These are phyloP conservation scores for Gonatopus flavifemur DNA, from an alignment of 1,140 invertebrate genomes.

Conservation along the genomic window DNA sequence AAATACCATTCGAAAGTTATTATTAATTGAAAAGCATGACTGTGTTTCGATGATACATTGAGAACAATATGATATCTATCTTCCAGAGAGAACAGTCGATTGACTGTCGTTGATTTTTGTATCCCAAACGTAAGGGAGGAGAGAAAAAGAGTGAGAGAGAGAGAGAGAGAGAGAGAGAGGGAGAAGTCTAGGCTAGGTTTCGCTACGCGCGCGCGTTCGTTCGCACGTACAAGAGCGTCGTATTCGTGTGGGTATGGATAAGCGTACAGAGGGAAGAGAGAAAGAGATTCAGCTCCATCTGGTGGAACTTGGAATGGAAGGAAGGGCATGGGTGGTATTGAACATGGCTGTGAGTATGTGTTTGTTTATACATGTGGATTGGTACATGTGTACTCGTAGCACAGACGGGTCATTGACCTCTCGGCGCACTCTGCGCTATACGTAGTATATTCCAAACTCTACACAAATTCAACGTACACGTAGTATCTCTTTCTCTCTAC, in stretches of 20 bases:
- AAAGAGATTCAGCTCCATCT: constrained; percentile 37
- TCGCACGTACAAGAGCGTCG: too few relatives aligned
- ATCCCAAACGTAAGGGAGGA: too few relatives aligned
- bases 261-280: constrained; percentile 6
- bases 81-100: too few relatives aligned
- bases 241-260: too few relatives aligned
- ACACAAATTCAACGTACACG: constrained; percentile 46
- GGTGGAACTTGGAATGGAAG: too few relatives aligned
- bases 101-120: too few relatives aligned
- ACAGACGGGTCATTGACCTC: constrained; percentile 54
- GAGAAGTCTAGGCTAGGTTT: constrained; percentile 37
- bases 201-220: constrained; percentile 4
- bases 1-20: too few relatives aligned
- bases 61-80: too few relatives aligned
- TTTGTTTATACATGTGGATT: constrained; percentile 4
- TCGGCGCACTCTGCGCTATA: constrained; percentile 39
- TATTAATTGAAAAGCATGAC: too few relatives aligned
- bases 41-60: too few relatives aligned
- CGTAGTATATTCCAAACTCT: constrained; percentile 50
- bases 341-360: constrained; percentile 11
- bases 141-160: too few relatives aligned
- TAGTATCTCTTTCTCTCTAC: too few relatives aligned
- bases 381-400: constrained; percentile 28
- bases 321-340: constrained; percentile 31
- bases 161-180: not conserved